Evolutionary conservation across 2,113 vertebrate genomes (phyloP).

Genomic region (Coregonus clupeaformis): DNA sequence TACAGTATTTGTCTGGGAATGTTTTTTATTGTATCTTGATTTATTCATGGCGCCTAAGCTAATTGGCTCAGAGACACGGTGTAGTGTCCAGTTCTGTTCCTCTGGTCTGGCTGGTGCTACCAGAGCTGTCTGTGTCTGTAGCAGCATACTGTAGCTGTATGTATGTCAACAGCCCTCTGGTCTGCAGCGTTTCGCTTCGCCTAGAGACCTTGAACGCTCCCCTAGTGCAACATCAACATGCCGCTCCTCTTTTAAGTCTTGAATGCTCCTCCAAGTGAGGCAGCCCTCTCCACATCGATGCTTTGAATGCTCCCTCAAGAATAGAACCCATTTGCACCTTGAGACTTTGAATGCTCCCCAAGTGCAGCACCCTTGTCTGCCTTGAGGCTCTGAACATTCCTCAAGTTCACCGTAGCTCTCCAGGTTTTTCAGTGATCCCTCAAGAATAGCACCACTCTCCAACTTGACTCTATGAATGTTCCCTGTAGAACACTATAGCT

Average conservation of each 20-base stretch:
- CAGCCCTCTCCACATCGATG: background rate
- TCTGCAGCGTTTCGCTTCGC: too few relatives aligned
- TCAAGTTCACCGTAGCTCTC: slow-evolving; percentile 43
- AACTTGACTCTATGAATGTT: too few relatives aligned
- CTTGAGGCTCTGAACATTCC: slow-evolving; percentile 45
- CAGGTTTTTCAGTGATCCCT: background rate
- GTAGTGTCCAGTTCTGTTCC: too few relatives aligned
- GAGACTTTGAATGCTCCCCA: slow-evolving; percentile 46
- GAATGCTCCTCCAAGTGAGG: background rate
- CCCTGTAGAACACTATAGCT: background rate
- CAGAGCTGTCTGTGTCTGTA: too few relatives aligned
- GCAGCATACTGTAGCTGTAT: too few relatives aligned
- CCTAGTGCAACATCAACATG: background rate
- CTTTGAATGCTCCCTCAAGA: too few relatives aligned
- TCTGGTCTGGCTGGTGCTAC: too few relatives aligned
- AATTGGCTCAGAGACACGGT: too few relatives aligned
- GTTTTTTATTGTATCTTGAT: background rate
- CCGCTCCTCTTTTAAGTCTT: background rate
- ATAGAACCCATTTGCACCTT: background rate
- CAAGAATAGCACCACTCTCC: too few relatives aligned
- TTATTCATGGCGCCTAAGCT: slow-evolving; percentile 7
- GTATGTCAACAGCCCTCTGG: too few relatives aligned
- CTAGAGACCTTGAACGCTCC: too few relatives aligned
- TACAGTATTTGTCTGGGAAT: background rate
- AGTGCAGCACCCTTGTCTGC: slow-evolving; percentile 40